These are phyloP conservation scores for Aspidiotus rigidus DNA, from an alignment of 2,888 invertebrate genomes.

Conservation along the genomic window DNA sequence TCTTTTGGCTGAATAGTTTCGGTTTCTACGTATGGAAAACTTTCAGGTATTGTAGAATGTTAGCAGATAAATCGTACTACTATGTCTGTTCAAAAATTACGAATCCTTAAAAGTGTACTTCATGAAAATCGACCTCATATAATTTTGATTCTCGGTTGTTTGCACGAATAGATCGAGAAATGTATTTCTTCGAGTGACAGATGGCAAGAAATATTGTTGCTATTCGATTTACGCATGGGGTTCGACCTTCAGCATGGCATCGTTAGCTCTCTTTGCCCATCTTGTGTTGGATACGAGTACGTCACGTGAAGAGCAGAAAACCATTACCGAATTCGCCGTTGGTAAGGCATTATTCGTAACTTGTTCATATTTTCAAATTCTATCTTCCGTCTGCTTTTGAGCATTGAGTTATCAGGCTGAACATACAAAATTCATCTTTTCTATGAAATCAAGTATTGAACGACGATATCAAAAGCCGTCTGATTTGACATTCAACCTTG, in stretches of 20 bases:
- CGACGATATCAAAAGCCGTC: too few species aligned
- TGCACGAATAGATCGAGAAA: constrained; percentile 57
- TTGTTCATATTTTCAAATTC: too few species aligned
- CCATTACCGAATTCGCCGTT: constrained; percentile 33
- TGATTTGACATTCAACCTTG: too few species aligned
- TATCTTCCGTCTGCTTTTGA: too few species aligned
- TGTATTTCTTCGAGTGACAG: constrained; percentile 73
- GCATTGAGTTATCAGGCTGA: too few species aligned
- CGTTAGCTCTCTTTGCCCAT: constrained; percentile 69
- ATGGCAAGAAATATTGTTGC: constrained; percentile 77
- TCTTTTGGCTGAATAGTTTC: constrained; percentile 77
- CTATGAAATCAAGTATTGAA: too few species aligned
- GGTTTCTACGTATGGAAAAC: constrained; percentile 84
- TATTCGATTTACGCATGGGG: constrained; percentile 76
- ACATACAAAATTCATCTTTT: too few species aligned
- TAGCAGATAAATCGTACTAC: too few species aligned
- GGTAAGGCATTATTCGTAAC: constrained; percentile 18
- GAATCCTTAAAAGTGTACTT: too few species aligned
- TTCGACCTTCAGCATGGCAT: constrained; percentile 59
- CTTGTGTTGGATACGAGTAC: constrained; percentile 59
- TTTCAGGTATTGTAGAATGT: constrained; percentile 51
- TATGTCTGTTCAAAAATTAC: too few species aligned
- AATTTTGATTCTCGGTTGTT: too few species aligned
- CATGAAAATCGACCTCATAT: too few species aligned
- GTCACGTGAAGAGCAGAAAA: constrained; percentile 10